A percentile compares a stretch with the other conserved stretches of the same genome.
Conservation (phyloP, 2,113 vertebrate genomes). For the Ochotona princeps region DNA sequence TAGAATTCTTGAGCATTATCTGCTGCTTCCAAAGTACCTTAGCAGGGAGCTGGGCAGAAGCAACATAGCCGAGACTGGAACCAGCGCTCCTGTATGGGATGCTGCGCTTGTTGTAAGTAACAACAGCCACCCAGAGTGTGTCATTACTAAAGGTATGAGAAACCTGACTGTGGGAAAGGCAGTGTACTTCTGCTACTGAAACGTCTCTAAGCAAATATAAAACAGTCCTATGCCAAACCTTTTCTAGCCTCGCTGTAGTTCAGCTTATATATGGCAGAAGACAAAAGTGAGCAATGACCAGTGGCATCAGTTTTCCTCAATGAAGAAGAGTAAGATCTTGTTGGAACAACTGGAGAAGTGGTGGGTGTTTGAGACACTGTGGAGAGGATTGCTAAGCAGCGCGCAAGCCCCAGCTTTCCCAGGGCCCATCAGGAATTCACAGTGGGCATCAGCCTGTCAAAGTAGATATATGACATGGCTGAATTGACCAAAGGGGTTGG, state of each 20-base stretch:
- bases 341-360: constrained; percentile 1
- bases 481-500: neutral
- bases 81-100: no score
- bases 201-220: constrained; percentile 7
- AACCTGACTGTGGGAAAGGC: no score
- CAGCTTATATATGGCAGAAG: neutral
- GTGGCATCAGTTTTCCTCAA: neutral
- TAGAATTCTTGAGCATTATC: no score
- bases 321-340: neutral
- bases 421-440: neutral
- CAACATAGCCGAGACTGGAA: no score
- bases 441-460: neutral
- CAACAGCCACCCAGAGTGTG: no score
- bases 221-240: neutral
- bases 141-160: no score
- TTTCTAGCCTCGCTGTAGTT: neutral
- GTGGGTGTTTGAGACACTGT: no score
- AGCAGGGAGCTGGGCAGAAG: no score
- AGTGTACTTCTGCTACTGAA: no score
- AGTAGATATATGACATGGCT: neutral
- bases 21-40: no score
- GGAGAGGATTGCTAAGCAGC: neutral
- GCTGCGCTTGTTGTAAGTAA: no score
- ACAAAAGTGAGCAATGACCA: constrained; percentile 40
- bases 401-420: neutral